Evolutionary conservation across 2,888 invertebrate genomes (phyloP).

Genomic region (Lampropteryx suffumata): DNA sequence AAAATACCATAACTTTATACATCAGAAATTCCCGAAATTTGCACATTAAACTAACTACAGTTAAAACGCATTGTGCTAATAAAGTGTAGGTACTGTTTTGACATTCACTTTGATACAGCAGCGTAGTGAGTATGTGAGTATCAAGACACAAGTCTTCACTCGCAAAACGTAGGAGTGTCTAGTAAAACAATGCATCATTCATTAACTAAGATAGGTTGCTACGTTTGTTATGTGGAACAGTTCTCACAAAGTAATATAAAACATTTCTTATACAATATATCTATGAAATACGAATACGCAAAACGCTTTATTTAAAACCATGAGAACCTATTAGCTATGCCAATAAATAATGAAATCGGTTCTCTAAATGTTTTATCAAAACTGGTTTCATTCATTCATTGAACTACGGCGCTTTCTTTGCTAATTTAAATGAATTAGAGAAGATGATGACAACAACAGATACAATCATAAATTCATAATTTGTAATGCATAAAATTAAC

Average conservation of each 20-base stretch:
- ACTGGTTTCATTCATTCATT: conserved; percentile 15
- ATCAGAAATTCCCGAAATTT: no score
- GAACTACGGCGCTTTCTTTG: neutral
- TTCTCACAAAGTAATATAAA: conserved; percentile 1
- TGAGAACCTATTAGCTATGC: conserved; percentile 5
- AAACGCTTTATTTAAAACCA: neutral
- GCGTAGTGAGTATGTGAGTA: no score
- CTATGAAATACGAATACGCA: neutral
- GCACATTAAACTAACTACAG: no score
- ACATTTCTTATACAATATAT: conserved; percentile 1
- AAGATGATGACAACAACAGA: neutral
- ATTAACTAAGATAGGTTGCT: conserved; percentile 16
- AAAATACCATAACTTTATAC: no score
- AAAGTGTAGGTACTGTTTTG: no score
- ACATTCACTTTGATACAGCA: no score
- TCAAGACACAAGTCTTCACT: neutral
- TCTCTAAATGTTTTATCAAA: neutral
- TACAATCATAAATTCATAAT: neutral
- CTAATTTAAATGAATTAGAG: neutral
- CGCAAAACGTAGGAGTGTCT: conserved; percentile 17
- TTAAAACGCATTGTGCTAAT: no score
- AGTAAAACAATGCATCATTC: conserved; percentile 26
- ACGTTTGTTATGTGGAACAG: neutral
- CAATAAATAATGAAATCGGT: neutral
- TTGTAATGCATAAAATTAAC: no score